These are phyloP conservation scores for Martes flavigula DNA, from an alignment of 2,797 vertebrate species.

Conservation along the genomic window DNA sequence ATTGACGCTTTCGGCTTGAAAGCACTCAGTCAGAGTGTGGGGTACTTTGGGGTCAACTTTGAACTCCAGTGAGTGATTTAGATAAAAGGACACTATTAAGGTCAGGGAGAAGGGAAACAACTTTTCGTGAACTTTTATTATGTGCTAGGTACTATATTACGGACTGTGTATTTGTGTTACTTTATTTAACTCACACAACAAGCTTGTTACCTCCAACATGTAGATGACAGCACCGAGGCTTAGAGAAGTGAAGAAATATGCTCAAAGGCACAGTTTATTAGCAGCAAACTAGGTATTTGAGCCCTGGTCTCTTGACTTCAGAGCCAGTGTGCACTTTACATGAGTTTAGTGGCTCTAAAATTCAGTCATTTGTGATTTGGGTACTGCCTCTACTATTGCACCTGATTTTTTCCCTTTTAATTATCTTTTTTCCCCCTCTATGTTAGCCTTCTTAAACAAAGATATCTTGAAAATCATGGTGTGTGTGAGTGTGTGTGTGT, in stretches of 20 bases:
- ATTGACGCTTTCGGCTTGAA: background rate
- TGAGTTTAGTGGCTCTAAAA: background rate
- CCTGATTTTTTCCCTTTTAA: background rate
- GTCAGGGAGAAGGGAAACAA: background rate
- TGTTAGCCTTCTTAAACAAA: background rate
- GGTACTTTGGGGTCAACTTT: background rate
- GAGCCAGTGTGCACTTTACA: background rate
- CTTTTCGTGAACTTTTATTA: conserved; percentile 29
- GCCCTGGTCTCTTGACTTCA: background rate
- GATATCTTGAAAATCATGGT: background rate
- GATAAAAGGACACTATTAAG: background rate
- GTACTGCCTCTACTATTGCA: background rate
- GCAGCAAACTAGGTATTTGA: background rate
- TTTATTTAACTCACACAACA: conserved; percentile 3
- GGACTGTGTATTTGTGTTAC: background rate
- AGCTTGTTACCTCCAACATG: background rate
- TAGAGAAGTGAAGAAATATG: conserved; percentile 1
- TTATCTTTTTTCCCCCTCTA: background rate
- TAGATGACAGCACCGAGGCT: background rate
- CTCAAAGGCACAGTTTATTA: background rate
- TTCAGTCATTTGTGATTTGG: background rate
- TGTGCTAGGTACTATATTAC: background rate
- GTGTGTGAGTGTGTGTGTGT: background rate
- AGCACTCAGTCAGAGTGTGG: background rate
- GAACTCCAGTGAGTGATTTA: conserved; percentile 13